Evolutionary conservation across 2,888 invertebrate species (phyloP), one percentile per base, ranked within the genome.

Genomic region (Idaea aversata): DNA sequence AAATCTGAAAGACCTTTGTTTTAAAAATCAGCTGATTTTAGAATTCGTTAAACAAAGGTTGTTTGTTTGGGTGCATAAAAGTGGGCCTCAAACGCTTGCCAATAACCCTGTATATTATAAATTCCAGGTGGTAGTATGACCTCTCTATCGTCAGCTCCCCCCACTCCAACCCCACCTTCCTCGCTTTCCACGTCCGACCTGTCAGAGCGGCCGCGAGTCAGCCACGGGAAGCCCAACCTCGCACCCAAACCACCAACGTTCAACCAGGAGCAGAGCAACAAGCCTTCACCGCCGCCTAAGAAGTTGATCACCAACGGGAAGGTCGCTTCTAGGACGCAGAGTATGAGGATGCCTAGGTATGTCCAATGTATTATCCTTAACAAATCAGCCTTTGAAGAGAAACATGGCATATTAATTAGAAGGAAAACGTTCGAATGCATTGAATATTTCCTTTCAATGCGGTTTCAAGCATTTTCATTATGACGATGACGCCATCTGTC

Each of bases 261-360:
- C 66, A 73, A 76, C n/a, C 59, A 15, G 35, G 71, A 67, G 72
- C 36, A 36, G 36, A 36, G 25, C 25, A 81, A 0, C 74, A 80
- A 36, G 77, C 95, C 95, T 4, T 94, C 94, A 57, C 95, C 95
- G 4, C 95, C 96, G 57, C 95, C 95, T 35, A 95, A 96, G 85
- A 95, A 95, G 69, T 85, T 95, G 15, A 86, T 93, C 63, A 87
- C 94, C 35, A 94, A 94, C 71, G 94, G 94, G 1, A 94, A 91
- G 72, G 81, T 93, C 59, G 96, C 97, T 4, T 94, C 95, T 10
- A 91, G 97, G 70, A 96, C 97, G 74, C 97, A 97, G 84, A 97
- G 97, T 85, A 96, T 97, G 97, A 94, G 96, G 85, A 94, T 96
- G 75, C 97, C 97, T 35, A 95, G 97, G 88, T 96, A 80, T 77